A percentile compares a stretch with the other conserved stretches of the same genome.
Conservation (phyloP, 2,113 vertebrate genomes). For the Scartelaos histophorus region DNA sequence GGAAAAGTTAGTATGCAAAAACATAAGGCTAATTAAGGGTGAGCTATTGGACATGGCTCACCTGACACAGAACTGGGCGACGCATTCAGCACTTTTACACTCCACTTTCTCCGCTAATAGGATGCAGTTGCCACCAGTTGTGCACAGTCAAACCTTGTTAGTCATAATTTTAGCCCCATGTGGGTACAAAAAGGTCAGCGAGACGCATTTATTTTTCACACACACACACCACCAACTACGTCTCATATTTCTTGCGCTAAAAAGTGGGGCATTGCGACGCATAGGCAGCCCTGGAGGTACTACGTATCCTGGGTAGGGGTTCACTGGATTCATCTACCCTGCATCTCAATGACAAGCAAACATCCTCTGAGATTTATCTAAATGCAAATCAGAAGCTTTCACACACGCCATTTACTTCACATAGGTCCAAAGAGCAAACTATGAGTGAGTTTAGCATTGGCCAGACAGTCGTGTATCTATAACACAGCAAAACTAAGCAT, state of each 20-base stretch:
- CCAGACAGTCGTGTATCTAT: conserved; percentile 13
- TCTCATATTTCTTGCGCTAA: conserved; percentile 41
- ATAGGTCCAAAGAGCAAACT: conserved; percentile 43
- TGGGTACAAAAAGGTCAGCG: conserved; percentile 33
- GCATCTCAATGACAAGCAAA: conserved; percentile 66
- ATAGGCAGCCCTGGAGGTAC: conserved; percentile 32
- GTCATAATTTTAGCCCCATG: conserved; percentile 32
- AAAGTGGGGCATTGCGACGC: conserved; percentile 55
- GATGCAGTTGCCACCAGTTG: conserved; percentile 18
- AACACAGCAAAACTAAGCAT: background rate
- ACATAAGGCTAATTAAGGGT: conserved; percentile 32
- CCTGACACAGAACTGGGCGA: conserved; percentile 12
- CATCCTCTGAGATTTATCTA: conserved; percentile 72
- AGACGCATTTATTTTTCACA: conserved; percentile 40
- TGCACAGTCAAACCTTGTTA: conserved; percentile 45
- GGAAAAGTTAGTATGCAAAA: conserved; percentile 20
- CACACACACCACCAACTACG: conserved; percentile 27
- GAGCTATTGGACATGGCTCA: conserved; percentile 22
- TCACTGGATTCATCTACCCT: conserved; percentile 44
- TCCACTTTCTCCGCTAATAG: conserved; percentile 27
- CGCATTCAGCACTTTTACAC: conserved; percentile 15
- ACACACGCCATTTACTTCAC: conserved; percentile 61
- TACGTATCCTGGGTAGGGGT: conserved; percentile 31
- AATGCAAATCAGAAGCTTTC: conserved; percentile 70
- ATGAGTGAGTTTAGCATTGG: conserved; percentile 22